Evolutionary conservation across 2,797 vertebrate species (phyloP).

Genomic region (Platalea minor): DNA sequence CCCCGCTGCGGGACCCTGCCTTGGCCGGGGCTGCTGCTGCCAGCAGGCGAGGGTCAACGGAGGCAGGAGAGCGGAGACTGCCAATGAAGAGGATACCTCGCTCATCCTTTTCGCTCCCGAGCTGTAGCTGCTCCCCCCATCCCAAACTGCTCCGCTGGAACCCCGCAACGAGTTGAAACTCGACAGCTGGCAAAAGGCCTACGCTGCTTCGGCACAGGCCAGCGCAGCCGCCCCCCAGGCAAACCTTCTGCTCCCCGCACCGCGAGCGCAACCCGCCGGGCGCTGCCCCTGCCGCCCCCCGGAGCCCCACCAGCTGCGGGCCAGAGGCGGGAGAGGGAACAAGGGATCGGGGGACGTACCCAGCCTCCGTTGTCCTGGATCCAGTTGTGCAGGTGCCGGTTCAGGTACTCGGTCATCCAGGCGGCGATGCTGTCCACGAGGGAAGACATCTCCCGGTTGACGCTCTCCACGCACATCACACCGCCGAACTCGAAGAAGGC

Average conservation of each 20-base stretch:
- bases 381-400: constrained; percentile 92
- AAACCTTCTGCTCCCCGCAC: background rate
- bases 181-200: background rate
- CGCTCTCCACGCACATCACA: constrained; percentile 93
- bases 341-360: constrained; percentile 79
- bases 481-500: constrained; percentile 98
- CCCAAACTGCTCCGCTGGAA: background rate
- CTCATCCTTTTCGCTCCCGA: fast-evolving
- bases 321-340: fast-evolving
- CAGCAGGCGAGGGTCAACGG: background rate
- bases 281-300: background rate
- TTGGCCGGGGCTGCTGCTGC: background rate
- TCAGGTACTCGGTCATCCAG: constrained; percentile 99
- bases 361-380: constrained; percentile 99
- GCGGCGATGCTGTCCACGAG: constrained; percentile 91
- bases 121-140: background rate
- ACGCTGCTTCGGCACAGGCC: fast-evolving
- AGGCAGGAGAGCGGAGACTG: fast-evolving
- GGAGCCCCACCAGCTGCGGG: fast-evolving
- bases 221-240: fast-evolving
- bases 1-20: background rate
- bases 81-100: background rate
- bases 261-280: fast-evolving
- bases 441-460: constrained; percentile 87
- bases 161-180: background rate